A percentile compares a stretch with the other conserved stretches of the same genome.
phyloP scores from a whole-genome alignment of 2,797 vertebrate genomes.

The Perodicticus potto region DNA sequence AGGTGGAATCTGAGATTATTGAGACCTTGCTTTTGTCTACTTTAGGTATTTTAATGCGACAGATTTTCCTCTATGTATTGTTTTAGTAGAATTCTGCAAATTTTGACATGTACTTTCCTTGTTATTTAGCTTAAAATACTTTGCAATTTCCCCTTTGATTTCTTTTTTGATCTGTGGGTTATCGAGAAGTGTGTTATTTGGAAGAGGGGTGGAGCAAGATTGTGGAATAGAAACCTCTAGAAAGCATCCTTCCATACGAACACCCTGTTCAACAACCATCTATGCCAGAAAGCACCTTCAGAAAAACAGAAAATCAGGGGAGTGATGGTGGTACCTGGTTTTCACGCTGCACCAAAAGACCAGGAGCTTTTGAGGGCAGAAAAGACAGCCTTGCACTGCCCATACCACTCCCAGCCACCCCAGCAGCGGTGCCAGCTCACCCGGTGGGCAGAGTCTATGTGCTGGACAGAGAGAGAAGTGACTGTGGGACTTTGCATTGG shows the following conservation, averaged over 20 bases:
- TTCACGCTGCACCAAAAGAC: background rate
- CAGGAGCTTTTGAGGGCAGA: background rate
- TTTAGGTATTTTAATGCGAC: background rate
- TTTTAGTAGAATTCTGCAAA: background rate
- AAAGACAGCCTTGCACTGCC: background rate
- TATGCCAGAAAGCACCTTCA: background rate
- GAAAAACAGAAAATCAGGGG: background rate
- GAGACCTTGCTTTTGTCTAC: background rate
- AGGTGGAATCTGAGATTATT: background rate
- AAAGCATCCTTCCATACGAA: background rate
- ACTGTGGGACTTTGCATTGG: background rate
- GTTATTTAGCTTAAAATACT: background rate
- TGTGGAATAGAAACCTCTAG: background rate
- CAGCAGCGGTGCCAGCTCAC: background rate
- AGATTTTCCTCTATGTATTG: background rate
- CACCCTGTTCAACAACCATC: background rate
- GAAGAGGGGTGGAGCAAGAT: background rate
- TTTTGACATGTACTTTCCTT: background rate
- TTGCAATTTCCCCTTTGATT: background rate
- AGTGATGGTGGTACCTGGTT: background rate
- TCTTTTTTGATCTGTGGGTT: background rate
- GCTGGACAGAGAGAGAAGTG: background rate
- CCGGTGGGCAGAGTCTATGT: background rate
- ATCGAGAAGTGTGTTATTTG: background rate
- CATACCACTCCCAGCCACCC: fast-evolving